phyloP scores from a whole-genome alignment of 2,797 vertebrate genomes.

The Serranus cabrilla region DNA sequence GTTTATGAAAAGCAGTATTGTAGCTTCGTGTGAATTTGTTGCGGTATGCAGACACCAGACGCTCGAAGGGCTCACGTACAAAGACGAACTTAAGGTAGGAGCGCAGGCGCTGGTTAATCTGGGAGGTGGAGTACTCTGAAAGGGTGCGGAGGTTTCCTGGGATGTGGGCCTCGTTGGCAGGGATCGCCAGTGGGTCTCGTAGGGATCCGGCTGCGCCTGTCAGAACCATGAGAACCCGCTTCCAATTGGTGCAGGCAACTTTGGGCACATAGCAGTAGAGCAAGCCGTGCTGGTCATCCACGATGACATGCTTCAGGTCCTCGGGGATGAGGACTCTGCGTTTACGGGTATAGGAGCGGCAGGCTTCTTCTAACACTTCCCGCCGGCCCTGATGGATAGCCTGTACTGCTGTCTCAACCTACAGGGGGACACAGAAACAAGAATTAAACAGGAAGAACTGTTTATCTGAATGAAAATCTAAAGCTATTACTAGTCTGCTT shows the following conservation, averaged over 20 bases:
- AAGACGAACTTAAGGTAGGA: conserved; percentile 94
- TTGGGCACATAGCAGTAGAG: conserved; percentile 97
- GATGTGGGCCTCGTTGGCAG: conserved; percentile 90
- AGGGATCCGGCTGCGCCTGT: conserved; percentile 83
- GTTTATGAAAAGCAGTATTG: conserved; percentile 92
- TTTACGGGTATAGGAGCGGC: conserved; percentile 89
- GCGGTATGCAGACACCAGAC: conserved; percentile 92
- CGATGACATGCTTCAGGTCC: conserved; percentile 92
- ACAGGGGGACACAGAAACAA: not conserved
- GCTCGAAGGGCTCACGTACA: conserved; percentile 92
- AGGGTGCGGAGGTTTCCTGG: conserved; percentile 89
- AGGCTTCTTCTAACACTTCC: conserved; percentile 86
- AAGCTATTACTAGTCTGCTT: not conserved
- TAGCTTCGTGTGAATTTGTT: conserved; percentile 93
- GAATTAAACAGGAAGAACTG: not conserved
- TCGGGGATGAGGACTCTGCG: conserved; percentile 88
- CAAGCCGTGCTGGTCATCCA: conserved; percentile 90
- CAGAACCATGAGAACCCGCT: conserved; percentile 93
- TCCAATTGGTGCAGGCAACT: conserved; percentile 97
- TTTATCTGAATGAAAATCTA: not conserved
- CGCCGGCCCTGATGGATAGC: conserved; percentile 87
- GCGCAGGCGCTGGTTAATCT: conserved; percentile 92
- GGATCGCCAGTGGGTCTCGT: conserved; percentile 88
- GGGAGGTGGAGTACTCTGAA: conserved; percentile 88
- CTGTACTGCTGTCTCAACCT: conserved; percentile 85